Percentiles rank a stretch among this genome's conserved stretches.
These are phyloP conservation scores for Andrena camellia DNA, from an alignment of 2,888 invertebrate species.

Conservation along the genomic window DNA sequence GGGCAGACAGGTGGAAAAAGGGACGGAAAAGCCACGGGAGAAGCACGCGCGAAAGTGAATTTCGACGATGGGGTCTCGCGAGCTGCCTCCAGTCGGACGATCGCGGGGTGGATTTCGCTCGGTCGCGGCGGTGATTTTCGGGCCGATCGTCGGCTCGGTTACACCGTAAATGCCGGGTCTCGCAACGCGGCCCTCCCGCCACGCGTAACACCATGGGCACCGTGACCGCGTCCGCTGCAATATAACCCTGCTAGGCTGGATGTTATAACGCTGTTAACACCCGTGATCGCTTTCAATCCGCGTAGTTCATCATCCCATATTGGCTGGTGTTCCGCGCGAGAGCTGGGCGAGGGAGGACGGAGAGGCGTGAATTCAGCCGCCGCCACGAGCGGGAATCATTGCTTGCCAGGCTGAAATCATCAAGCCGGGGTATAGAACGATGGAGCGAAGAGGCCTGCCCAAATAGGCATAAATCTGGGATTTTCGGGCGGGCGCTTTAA, in stretches of 20 bases:
- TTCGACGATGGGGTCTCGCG: background rate
- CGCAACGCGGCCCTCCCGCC: conserved; percentile 35
- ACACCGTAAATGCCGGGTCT: conserved; percentile 46
- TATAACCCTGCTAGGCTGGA: conserved; percentile 71
- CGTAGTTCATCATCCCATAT: conserved; percentile 84
- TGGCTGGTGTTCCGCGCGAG: conserved; percentile 62
- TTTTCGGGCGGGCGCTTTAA: conserved; percentile 53
- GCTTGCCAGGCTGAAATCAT: conserved; percentile 52
- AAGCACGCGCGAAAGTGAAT: background rate
- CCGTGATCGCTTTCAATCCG: conserved; percentile 84
- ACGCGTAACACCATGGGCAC: conserved; percentile 71
- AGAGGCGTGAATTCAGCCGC: conserved; percentile 8
- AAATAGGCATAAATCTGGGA: conserved; percentile 50
- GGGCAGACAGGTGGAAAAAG: conserved; percentile 11
- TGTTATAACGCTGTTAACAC: conserved; percentile 84
- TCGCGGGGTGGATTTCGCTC: conserved; percentile 1
- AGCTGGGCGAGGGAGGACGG: conserved; percentile 8
- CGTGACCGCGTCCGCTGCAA: conserved; percentile 68
- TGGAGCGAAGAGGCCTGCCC: background rate
- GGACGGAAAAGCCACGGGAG: background rate
- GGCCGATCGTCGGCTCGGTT: conserved; percentile 13
- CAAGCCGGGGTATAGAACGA: conserved; percentile 12
- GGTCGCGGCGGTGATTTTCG: conserved; percentile 21
- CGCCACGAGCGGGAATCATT: conserved; percentile 41
- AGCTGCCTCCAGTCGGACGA: background rate